A percentile compares a stretch with the other conserved stretches of the same genome.
Evolutionary conservation across 2,797 vertebrate species (phyloP).

Genomic region (Antrozous pallidus): DNA sequence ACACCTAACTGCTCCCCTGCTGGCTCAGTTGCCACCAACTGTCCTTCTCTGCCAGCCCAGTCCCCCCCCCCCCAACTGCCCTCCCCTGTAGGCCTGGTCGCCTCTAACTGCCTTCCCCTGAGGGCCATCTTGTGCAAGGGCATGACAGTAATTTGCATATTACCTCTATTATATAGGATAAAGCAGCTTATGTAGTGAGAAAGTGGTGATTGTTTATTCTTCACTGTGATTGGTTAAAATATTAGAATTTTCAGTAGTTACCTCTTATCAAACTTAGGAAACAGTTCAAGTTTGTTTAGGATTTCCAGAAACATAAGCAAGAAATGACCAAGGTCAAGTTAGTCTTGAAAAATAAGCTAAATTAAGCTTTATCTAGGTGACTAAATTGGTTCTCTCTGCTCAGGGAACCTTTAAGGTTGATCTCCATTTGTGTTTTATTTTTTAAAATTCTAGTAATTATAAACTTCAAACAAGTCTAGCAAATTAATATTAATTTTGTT

Average conservation of each 20-base stretch:
- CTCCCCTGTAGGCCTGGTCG: no score
- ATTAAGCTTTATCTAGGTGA: background rate
- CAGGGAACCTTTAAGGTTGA: background rate
- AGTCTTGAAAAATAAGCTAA: background rate
- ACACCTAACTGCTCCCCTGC: no score
- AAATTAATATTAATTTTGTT: conserved; percentile 57
- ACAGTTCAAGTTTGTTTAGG: background rate
- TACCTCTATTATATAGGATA: no score
- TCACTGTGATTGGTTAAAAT: background rate
- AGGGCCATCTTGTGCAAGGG: no score
- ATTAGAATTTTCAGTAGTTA: background rate
- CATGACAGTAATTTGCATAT: no score
- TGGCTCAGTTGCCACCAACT: no score
- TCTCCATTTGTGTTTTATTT: background rate
- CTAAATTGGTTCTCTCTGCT: background rate
- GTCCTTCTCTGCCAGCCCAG: no score
- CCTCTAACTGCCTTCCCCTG: no score
- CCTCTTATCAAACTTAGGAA: background rate
- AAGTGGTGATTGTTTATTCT: background rate
- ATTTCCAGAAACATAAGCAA: background rate
- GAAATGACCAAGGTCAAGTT: background rate
- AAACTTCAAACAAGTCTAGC: conserved; percentile 54
- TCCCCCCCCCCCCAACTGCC: no score
- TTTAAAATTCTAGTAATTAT: conserved; percentile 50
- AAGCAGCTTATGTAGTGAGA: background rate